Base-by-base conservation (phyloP, 2,113 vertebrate genomes). In the Callionymus lyra region DNA sequence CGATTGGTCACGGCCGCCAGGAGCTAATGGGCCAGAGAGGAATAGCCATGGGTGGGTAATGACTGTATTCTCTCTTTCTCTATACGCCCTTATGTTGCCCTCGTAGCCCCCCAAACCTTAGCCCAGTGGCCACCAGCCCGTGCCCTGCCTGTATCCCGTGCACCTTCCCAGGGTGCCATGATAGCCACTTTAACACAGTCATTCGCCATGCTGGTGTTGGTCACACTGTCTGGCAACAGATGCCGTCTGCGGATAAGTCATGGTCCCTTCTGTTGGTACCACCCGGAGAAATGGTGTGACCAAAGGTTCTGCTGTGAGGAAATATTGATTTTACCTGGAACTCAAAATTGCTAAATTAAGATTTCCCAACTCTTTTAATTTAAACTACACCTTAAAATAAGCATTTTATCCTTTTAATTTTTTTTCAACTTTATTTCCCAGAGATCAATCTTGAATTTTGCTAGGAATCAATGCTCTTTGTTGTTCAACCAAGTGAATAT, bases 1-100 rank as follows among this genome's bases (percentile, higher is more conserved):
- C 87, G 86, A 96, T 97, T 97, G 91, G 94, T 96, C 92, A 97
- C 89, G 91, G 91, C 91, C 88, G 88, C 91, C 91, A 93, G 87
- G 88, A 89, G 86, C 89, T 96, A 98, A 97, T 97, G 92, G 94
- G 89, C 88, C 92, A 90, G 89, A 93, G 74, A 84, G 90, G 90
- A 82, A 86, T 71, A 72, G 84, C 89, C 85, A 88, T 90, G 58
- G 74, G 76, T 90, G 91, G 88, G 91, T 92, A 94, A 93, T 93
- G 93, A 93, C 89, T 93, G 90, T 92, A 92, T 94, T 96, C 92
- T 87, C 85, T 76, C 53, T 91, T 93, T 91, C 86, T 91, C 85
- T 82, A 81, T 63, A 51, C 63, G 39, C 59, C 70, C 77, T 75
- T 53, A 51, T 70, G 51, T 58, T 76, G 64, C 72, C 77, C 72